Evolutionary conservation across 1,140 invertebrate species (phyloP).

Genomic region (Tetranychus urticae): DNA sequence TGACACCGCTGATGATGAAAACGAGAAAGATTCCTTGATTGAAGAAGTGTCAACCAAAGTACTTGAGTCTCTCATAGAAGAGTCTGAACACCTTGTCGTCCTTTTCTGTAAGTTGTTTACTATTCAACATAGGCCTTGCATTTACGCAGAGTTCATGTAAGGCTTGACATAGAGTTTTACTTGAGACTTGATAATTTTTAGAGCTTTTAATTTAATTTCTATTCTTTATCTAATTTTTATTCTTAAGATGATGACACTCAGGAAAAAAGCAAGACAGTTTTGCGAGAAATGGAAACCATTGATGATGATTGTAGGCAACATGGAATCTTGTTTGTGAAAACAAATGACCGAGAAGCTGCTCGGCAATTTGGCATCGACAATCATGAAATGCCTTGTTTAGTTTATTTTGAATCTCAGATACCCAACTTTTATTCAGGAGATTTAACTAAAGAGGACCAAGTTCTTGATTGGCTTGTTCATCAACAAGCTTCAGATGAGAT

Average conservation of each 20-base stretch:
- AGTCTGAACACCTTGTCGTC: conserved; percentile 42
- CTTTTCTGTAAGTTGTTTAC: conserved; percentile 15
- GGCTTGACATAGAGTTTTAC: too few species aligned
- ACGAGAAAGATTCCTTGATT: conserved; percentile 62
- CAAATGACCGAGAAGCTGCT: conserved; percentile 44
- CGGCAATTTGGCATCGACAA: conserved; percentile 55
- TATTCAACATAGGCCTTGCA: background rate
- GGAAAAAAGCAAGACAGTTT: conserved; percentile 53
- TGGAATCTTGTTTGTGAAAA: conserved; percentile 24
- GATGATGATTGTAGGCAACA: conserved; percentile 75
- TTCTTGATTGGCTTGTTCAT: conserved; percentile 18
- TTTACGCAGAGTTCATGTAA: too few species aligned
- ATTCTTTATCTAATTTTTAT: background rate
- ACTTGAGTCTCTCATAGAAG: conserved; percentile 51
- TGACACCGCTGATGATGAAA: conserved; percentile 13
- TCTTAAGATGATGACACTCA: conserved; percentile 20
- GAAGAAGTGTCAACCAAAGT: conserved; percentile 53
- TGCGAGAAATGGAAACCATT: conserved; percentile 76
- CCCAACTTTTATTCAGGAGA: conserved; percentile 47
- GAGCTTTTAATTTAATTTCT: background rate
- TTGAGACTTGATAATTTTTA: background rate
- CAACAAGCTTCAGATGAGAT: conserved; percentile 60
- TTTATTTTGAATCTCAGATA: conserved; percentile 70
- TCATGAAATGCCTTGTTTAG: conserved; percentile 60
- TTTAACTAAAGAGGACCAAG: conserved; percentile 17